These are phyloP conservation scores for Ptychochromis oligacanthus DNA, from an alignment of 2,113 vertebrate species.

Conservation along the genomic window DNA sequence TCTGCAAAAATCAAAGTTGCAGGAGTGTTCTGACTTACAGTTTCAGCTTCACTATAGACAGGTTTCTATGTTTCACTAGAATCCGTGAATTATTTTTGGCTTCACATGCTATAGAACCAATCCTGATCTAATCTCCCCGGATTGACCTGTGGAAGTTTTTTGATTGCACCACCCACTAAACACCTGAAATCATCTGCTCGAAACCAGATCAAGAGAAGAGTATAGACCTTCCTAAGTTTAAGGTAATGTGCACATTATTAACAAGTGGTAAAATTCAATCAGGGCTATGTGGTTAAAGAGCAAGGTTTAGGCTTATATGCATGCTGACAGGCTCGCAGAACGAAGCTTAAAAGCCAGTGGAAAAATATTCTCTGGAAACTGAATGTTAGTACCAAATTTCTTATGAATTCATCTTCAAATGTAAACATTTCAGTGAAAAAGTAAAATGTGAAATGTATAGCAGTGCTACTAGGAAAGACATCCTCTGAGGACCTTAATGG, in stretches of 20 bases:
- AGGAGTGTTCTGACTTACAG: background rate
- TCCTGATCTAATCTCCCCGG: constrained; percentile 8
- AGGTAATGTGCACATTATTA: background rate
- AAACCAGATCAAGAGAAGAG: background rate
- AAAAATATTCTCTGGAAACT: too few species aligned
- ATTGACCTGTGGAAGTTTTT: background rate
- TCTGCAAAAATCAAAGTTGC: background rate
- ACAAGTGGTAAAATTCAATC: background rate
- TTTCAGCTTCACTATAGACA: background rate
- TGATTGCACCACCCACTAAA: background rate
- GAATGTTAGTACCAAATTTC: background rate
- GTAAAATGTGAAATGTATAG: background rate
- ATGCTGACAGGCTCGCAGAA: too few species aligned
- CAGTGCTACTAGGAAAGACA: background rate
- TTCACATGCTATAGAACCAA: background rate
- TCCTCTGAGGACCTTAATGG: too few species aligned
- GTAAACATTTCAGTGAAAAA: background rate
- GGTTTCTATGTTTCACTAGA: background rate
- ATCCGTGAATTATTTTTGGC: background rate
- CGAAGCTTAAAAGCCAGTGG: too few species aligned
- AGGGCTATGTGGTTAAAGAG: background rate
- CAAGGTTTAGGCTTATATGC: background rate
- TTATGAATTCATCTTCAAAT: background rate
- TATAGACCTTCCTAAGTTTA: background rate
- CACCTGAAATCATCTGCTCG: background rate